These are phyloP conservation scores for Oryzias dopingdopingensis DNA, from an alignment of 2,797 vertebrate species.

Conservation along the genomic window DNA sequence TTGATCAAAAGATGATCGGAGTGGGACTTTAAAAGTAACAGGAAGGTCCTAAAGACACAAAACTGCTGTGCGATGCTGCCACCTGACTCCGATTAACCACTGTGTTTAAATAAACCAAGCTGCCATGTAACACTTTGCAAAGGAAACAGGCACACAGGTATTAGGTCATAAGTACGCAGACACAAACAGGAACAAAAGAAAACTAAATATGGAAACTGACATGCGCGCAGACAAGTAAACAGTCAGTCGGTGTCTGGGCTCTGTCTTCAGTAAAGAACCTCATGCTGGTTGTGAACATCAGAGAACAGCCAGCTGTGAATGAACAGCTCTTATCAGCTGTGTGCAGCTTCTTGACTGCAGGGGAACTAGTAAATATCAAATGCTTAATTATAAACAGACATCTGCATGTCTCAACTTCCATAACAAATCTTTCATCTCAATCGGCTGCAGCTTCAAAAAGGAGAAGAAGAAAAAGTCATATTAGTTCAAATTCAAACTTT, in stretches of 20 bases:
- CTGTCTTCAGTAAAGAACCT: conserved; percentile 41
- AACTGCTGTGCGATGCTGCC: background rate
- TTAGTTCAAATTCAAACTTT: conserved; percentile 33
- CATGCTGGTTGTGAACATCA: conserved; percentile 29
- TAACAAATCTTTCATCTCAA: conserved; percentile 53
- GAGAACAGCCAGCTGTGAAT: conserved; percentile 53
- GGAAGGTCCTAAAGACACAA: background rate
- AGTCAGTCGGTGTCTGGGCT: conserved; percentile 34
- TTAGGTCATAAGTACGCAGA: conserved; percentile 16
- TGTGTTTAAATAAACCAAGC: background rate
- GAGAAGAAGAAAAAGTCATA: conserved; percentile 4
- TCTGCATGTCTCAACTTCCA: conserved; percentile 52
- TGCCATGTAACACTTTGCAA: background rate
- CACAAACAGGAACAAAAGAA: conserved; percentile 5
- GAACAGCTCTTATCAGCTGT: conserved; percentile 56
- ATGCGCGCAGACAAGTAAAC: conserved; percentile 44
- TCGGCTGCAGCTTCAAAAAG: conserved; percentile 38
- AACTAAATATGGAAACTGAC: conserved; percentile 33
- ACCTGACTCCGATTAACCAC: background rate
- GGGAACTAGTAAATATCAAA: conserved; percentile 71
- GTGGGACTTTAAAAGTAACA: too few species aligned
- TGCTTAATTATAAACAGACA: conserved; percentile 67
- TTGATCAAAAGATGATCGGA: too few species aligned
- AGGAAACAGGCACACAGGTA: conserved; percentile 19
- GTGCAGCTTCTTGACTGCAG: conserved; percentile 59